These are phyloP conservation scores for Pantherophis alleghaniensis DNA, from an alignment of 2,797 vertebrate genomes.

Conservation along the genomic window DNA sequence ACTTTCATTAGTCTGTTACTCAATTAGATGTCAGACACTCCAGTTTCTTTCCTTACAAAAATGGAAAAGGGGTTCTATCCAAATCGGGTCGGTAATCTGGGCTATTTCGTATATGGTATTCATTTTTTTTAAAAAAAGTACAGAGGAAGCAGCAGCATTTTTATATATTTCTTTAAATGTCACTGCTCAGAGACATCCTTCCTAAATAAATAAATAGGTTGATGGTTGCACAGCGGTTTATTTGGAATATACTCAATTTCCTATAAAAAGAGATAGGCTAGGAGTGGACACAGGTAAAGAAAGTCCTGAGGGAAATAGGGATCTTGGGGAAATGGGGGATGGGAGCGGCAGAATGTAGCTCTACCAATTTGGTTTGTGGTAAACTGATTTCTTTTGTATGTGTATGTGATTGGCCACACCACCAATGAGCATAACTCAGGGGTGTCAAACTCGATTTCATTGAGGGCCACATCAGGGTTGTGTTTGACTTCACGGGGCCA, in stretches of 20 bases:
- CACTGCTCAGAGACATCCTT: neutral
- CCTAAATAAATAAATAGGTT: neutral
- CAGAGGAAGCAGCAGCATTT: neutral
- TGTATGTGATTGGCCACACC: neutral
- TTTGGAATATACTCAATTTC: neutral
- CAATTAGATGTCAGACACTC: conserved; percentile 55
- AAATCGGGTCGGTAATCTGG: neutral
- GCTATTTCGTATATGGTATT: neutral
- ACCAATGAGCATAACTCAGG: neutral
- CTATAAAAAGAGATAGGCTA: neutral
- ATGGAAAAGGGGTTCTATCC: conserved; percentile 38
- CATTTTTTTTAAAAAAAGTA: neutral
- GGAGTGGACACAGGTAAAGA: neutral
- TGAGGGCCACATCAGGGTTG: too few relatives aligned
- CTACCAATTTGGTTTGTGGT: neutral
- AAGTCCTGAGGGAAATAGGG: neutral
- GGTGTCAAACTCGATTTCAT: too few relatives aligned
- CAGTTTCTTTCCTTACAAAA: conserved; percentile 33
- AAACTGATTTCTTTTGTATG: neutral
- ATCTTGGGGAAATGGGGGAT: neutral
- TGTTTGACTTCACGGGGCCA: too few relatives aligned
- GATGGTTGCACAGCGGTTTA: neutral
- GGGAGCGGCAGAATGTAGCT: neutral
- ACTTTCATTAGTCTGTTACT: conserved; percentile 47
- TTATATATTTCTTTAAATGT: neutral